phyloP scores from a whole-genome alignment of 2,888 invertebrate genomes.

The Chymomyza caudatula region DNA sequence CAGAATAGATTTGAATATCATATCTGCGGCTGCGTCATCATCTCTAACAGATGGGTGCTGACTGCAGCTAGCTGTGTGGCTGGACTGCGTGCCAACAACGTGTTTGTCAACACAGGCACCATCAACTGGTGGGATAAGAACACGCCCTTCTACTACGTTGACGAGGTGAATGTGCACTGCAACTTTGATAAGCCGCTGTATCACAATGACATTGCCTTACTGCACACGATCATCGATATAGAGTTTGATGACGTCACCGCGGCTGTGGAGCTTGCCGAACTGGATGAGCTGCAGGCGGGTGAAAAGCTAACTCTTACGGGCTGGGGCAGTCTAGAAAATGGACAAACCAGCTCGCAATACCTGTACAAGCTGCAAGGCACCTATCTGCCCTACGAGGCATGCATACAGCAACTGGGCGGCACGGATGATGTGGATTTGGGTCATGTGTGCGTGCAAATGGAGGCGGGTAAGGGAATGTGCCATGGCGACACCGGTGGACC shows the following conservation, averaged over 20 bases:
- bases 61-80: conserved; percentile 72
- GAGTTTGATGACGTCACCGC: conserved; percentile 79
- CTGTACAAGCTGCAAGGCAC: conserved; percentile 80
- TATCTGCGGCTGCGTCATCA: conserved; percentile 66
- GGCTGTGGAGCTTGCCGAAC: conserved; percentile 79
- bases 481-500: conserved; percentile 70
- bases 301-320: conserved; percentile 81
- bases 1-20: conserved; percentile 56
- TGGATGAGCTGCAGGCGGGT: conserved; percentile 75
- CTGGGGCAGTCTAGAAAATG: conserved; percentile 80
- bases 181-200: conserved; percentile 60
- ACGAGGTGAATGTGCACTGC: conserved; percentile 51
- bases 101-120: conserved; percentile 58
- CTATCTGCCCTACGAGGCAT: conserved; percentile 79
- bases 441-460: conserved; percentile 81
- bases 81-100: conserved; percentile 37
- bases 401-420: conserved; percentile 77
- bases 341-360: conserved; percentile 79
- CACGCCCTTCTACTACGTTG: conserved; percentile 37
- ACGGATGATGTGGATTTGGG: conserved; percentile 79
- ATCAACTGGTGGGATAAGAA: conserved; percentile 40
- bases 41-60: conserved; percentile 50
- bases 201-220: conserved; percentile 83
- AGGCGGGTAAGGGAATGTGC: conserved; percentile 79
- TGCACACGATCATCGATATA: conserved; percentile 80